Percentiles rank a stretch among this genome's conserved stretches.
Conservation (phyloP, 2,888 invertebrate species). For the Psococerastis gibbosa region DNA sequence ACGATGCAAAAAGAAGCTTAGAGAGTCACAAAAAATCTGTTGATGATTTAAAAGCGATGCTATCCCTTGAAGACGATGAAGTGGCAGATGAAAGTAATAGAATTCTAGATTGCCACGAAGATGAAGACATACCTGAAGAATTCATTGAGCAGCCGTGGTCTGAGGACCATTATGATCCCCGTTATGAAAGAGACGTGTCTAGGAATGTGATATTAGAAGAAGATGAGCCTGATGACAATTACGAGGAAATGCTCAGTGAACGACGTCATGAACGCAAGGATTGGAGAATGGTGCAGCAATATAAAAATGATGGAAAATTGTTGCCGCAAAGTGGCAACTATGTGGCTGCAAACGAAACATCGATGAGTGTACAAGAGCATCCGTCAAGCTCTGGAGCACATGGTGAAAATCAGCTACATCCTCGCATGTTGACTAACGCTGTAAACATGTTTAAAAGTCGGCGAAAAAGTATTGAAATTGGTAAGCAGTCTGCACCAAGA, state of each 20-base stretch:
- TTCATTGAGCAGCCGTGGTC: not conserved
- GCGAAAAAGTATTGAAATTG: too few species aligned
- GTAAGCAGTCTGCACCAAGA: too few species aligned
- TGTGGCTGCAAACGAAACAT: too few species aligned
- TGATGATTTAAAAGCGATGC: not conserved
- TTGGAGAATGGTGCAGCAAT: not conserved
- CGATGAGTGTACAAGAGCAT: too few species aligned
- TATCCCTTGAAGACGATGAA: constrained; percentile 3
- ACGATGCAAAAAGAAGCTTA: not conserved
- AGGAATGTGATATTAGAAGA: constrained; percentile 9
- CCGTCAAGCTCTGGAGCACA: too few species aligned
- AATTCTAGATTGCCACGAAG: constrained; percentile 1
- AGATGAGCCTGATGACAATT: too few species aligned
- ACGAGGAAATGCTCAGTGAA: too few species aligned
- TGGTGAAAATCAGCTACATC: too few species aligned
- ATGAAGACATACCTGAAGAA: not conserved
- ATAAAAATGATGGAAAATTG: not conserved
- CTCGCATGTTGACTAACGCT: too few species aligned
- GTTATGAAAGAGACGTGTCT: not conserved
- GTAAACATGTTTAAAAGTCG: too few species aligned
- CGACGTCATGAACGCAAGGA: too few species aligned
- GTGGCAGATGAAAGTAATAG: not conserved
- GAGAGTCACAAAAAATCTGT: constrained; percentile 1
- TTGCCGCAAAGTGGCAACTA: too few species aligned
- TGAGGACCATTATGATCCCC: constrained; percentile 4